Evolutionary conservation across 2,113 vertebrate species (phyloP).

Genomic region (Pluvianellus socialis): DNA sequence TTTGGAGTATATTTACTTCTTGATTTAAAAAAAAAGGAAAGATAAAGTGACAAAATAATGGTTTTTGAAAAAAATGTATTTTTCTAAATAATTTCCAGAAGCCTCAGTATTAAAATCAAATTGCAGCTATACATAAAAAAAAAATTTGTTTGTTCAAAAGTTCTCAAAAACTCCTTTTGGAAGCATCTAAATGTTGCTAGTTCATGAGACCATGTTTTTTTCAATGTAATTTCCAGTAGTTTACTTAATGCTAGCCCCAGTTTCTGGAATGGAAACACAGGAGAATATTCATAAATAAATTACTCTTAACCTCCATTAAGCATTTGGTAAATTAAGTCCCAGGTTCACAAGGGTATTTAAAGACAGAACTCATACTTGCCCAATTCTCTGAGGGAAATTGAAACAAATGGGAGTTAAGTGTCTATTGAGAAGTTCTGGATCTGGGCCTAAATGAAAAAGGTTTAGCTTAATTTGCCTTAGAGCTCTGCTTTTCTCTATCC

Average conservation of each 20-base stretch:
- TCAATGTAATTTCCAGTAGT: not conserved
- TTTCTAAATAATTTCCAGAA: not conserved
- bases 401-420: not conserved
- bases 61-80: not conserved
- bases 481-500: not conserved
- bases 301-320: not conserved
- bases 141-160: not conserved
- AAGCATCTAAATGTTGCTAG: not conserved
- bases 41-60: not conserved
- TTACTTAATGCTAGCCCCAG: not conserved
- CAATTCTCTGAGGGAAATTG: not conserved
- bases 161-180: not conserved
- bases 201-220: not conserved
- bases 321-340: not conserved
- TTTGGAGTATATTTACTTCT: not conserved
- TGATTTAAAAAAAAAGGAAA: not conserved
- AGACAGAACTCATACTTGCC: not conserved
- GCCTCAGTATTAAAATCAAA: not conserved
- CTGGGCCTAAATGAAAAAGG: not conserved
- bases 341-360: not conserved
- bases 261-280: not conserved
- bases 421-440: not conserved
- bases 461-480: not conserved
- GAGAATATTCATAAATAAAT: not conserved
- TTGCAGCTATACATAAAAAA: not conserved